Evolutionary conservation across 2,797 vertebrate genomes (phyloP).

Genomic region (Gymnoscopelus microlampas): DNA sequence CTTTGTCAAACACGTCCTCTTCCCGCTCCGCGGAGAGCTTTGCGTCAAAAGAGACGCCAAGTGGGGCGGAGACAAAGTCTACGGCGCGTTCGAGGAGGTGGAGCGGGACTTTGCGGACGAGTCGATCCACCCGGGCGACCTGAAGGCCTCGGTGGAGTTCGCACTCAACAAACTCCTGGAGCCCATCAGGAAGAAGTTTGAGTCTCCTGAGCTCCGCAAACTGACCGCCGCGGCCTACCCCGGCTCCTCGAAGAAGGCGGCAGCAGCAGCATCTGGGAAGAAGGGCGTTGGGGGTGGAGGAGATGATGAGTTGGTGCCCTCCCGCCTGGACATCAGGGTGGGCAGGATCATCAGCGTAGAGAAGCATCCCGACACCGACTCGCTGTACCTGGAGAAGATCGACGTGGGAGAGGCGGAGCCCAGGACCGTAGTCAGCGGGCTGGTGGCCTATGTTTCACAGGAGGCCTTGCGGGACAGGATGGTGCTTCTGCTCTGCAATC

Average conservation of each 20-base stretch:
- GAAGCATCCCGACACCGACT: conserved; percentile 95
- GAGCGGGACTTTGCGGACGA: conserved; percentile 93
- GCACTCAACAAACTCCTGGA: conserved; percentile 92
- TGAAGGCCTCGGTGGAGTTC: conserved; percentile 94
- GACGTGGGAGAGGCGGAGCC: conserved; percentile 92
- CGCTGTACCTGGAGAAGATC: conserved; percentile 93
- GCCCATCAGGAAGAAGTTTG: conserved; percentile 95
- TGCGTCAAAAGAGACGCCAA: conserved; percentile 91
- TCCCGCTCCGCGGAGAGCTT: conserved; percentile 92
- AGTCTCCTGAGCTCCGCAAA: conserved; percentile 88
- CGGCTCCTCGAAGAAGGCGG: conserved; percentile 82
- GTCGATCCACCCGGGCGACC: conserved; percentile 93
- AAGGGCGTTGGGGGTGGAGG: conserved; percentile 71
- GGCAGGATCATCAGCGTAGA: conserved; percentile 92
- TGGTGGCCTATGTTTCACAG: conserved; percentile 89
- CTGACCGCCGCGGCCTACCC: conserved; percentile 88
- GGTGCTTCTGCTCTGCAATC: conserved; percentile 93
- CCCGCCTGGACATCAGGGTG: conserved; percentile 92
- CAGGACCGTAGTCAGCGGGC: conserved; percentile 93
- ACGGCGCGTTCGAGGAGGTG: conserved; percentile 85
- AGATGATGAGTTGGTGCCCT: conserved; percentile 85
- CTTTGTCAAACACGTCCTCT: conserved; percentile 94
- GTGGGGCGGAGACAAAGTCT: conserved; percentile 94
- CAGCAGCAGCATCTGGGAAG: conserved; percentile 15
- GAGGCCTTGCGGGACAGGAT: conserved; percentile 90